phyloP scores from a whole-genome alignment of 2,888 invertebrate species.

The Myathropa florea region DNA sequence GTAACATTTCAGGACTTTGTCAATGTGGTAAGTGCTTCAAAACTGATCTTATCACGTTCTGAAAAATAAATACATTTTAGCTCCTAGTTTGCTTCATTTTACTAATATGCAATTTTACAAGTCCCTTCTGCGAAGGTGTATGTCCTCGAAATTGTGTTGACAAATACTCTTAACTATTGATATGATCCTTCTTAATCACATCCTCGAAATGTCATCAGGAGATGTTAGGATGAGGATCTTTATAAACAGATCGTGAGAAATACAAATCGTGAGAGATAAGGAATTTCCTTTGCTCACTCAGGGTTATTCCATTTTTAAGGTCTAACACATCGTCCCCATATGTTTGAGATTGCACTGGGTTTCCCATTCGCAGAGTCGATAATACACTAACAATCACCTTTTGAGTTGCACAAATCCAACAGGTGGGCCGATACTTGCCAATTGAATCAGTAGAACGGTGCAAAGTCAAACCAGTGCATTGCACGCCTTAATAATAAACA shows the following conservation, averaged over 20 bases:
- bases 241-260: background rate
- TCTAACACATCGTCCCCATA: slow-evolving; percentile 53
- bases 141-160: background rate
- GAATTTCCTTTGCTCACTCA: slow-evolving; percentile 24
- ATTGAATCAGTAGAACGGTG: slow-evolving; percentile 31
- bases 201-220: slow-evolving; percentile 33
- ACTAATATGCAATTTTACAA: background rate
- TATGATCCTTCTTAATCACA: slow-evolving; percentile 3
- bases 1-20: slow-evolving; percentile 97
- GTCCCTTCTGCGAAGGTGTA: background rate
- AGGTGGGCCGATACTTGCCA: slow-evolving; percentile 45
- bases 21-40: slow-evolving; percentile 90
- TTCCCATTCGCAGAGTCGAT: slow-evolving; percentile 31
- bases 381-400: slow-evolving; percentile 28
- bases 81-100: background rate
- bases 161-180: background rate
- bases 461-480: slow-evolving; percentile 50
- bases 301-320: slow-evolving; percentile 35
- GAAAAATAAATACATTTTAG: background rate
- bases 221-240: slow-evolving; percentile 4
- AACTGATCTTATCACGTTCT: background rate
- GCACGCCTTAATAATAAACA: slow-evolving; percentile 70
- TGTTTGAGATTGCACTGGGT: slow-evolving; percentile 64
- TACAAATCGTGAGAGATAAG: background rate
- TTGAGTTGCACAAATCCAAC: slow-evolving; percentile 64